A percentile compares a stretch with the other conserved stretches of the same genome.
Evolutionary conservation across 2,888 invertebrate genomes (phyloP).

Genomic region (Alentia gelatinosa): DNA sequence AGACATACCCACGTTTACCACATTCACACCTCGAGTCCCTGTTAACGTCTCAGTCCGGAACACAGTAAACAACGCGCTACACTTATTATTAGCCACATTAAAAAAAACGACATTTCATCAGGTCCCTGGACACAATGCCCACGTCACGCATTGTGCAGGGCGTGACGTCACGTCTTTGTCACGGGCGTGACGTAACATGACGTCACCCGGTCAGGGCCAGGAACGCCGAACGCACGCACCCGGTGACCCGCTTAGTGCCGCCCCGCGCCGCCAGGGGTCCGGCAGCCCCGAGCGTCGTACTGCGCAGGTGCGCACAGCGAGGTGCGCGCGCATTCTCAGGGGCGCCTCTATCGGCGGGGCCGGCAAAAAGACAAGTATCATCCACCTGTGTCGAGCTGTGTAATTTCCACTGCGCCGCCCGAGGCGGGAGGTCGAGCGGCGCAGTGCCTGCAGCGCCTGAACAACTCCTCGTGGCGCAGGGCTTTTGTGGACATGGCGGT

Average conservation of each 20-base stretch:
- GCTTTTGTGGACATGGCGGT: not conserved
- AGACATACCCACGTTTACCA: no score
- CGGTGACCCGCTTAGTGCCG: not conserved
- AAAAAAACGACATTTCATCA: no score
- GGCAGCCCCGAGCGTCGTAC: not conserved
- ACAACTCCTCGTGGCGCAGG: not conserved
- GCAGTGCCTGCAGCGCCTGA: not conserved
- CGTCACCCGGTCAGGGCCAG: not conserved
- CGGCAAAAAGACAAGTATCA: constrained; percentile 31
- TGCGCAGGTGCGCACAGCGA: constrained; percentile 4
- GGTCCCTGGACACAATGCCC: no score
- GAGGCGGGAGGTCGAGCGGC: no score
- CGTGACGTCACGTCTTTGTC: not conserved
- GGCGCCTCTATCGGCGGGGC: not conserved
- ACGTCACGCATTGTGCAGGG: not conserved
- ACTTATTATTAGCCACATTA: no score
- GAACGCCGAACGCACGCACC: not conserved
- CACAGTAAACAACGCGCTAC: no score
- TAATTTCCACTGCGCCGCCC: not conserved
- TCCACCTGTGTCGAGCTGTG: not conserved
- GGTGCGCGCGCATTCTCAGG: not conserved
- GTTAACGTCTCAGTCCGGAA: no score
- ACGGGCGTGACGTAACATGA: constrained; percentile 8
- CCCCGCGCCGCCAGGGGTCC: not conserved
- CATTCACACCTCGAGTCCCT: no score